phyloP scores from a whole-genome alignment of 2,888 invertebrate genomes.

The Chrysotoxum bicinctum region DNA sequence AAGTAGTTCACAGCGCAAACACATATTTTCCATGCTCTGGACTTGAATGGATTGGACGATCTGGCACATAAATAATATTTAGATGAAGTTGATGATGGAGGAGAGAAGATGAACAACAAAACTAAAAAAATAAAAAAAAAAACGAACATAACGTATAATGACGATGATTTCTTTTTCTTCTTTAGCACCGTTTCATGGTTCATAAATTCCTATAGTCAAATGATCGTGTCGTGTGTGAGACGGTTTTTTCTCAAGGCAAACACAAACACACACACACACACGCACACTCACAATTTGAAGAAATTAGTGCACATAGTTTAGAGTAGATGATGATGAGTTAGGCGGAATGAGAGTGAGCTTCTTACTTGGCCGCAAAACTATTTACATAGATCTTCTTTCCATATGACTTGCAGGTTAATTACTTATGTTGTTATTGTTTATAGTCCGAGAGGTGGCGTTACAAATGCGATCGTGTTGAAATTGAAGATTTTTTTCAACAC shows the following conservation, averaged over 20 bases:
- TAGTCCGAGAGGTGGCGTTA: background rate
- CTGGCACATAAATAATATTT: constrained; percentile 70
- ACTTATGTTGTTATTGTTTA: constrained; percentile 43
- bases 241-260: background rate
- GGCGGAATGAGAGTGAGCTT: constrained; percentile 45
- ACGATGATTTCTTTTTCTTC: constrained; percentile 62
- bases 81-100: constrained; percentile 52
- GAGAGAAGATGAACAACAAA: constrained; percentile 6
- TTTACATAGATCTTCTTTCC: constrained; percentile 43
- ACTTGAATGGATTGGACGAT: constrained; percentile 56
- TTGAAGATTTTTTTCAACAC: too few species aligned
- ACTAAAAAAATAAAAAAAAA: constrained; percentile 13
- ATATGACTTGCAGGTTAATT: constrained; percentile 58
- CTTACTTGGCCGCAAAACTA: constrained; percentile 33
- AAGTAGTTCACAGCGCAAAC: constrained; percentile 64
- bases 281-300: constrained; percentile 14
- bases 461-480: too few species aligned
- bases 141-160: constrained; percentile 25
- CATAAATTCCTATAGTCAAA: constrained; percentile 65
- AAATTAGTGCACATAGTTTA: constrained; percentile 51
- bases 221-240: constrained; percentile 44
- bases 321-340: background rate
- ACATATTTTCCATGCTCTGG: constrained; percentile 46
- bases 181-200: constrained; percentile 69
- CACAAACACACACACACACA: too few species aligned